These are phyloP conservation scores for Setipinna tenuifilis DNA, from an alignment of 2,797 vertebrate genomes.

Conservation along the genomic window DNA sequence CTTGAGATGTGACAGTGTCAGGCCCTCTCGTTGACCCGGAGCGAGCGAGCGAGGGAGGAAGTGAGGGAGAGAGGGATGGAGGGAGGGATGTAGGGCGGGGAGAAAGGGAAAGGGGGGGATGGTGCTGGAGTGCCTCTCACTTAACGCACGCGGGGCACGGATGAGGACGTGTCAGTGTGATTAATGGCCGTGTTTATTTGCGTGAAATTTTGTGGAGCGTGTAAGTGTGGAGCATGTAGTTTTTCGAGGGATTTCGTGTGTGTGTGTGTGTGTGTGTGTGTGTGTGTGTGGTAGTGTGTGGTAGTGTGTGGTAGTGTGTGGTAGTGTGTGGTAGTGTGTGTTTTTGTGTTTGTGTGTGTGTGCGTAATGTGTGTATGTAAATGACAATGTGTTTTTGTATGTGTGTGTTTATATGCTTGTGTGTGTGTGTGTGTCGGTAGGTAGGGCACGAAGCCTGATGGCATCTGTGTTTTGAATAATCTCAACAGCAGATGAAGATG, in stretches of 20 bases:
- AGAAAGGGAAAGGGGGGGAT: background rate
- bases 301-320: no score
- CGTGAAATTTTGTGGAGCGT: conserved; percentile 8
- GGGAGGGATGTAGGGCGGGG: background rate
- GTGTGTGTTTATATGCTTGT: background rate
- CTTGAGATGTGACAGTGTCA: background rate
- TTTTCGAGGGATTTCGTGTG: background rate
- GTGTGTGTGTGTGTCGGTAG: background rate
- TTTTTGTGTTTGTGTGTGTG: background rate
- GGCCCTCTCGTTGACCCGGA: conserved; percentile 2
- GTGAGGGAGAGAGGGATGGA: background rate
- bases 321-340: no score
- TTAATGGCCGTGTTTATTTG: background rate
- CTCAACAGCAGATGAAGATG: background rate
- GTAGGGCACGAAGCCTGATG: background rate
- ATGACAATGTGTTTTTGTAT: background rate
- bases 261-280: background rate
- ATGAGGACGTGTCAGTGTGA: background rate
- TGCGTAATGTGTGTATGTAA: background rate
- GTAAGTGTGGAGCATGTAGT: background rate
- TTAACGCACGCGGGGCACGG: background rate
- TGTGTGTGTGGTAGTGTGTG: no score
- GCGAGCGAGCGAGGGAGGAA: background rate
- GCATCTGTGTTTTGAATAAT: conserved; percentile 1
- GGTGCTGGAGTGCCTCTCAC: background rate